phyloP scores from a whole-genome alignment of 2,797 vertebrate species.

The Xiphorhynchus erythropygius region DNA sequence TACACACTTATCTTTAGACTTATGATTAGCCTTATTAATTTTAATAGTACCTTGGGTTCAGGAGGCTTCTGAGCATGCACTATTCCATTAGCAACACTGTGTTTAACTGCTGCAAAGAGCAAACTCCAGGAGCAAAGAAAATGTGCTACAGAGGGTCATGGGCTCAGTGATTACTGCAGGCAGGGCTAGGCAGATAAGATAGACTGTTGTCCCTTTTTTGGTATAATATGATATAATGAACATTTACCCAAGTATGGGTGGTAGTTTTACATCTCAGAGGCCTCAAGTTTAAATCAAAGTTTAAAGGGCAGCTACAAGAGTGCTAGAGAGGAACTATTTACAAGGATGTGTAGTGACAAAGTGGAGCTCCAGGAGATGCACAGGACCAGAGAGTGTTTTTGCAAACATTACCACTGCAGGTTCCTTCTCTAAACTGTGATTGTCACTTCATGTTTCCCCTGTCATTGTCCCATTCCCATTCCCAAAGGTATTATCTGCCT shows the following conservation, averaged over 20 bases:
- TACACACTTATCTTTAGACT: neutral
- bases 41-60: neutral
- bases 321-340: neutral
- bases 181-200: neutral
- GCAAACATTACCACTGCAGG: neutral
- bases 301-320: neutral
- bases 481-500: neutral
- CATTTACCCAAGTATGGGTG: neutral
- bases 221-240: neutral
- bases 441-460: neutral
- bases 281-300: neutral
- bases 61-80: neutral
- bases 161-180: neutral
- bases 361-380: neutral
- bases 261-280: neutral
- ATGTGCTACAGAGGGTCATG: fast-evolving
- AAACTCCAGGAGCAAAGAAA: neutral
- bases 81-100: neutral
- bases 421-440: neutral
- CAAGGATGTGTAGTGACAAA: neutral
- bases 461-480: neutral
- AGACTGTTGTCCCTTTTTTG: neutral
- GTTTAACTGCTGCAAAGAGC: neutral
- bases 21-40: neutral
- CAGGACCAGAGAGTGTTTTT: fast-evolving